Base-by-base conservation (phyloP, 2,113 vertebrate species). In the Desmodus rotundus region DNA sequence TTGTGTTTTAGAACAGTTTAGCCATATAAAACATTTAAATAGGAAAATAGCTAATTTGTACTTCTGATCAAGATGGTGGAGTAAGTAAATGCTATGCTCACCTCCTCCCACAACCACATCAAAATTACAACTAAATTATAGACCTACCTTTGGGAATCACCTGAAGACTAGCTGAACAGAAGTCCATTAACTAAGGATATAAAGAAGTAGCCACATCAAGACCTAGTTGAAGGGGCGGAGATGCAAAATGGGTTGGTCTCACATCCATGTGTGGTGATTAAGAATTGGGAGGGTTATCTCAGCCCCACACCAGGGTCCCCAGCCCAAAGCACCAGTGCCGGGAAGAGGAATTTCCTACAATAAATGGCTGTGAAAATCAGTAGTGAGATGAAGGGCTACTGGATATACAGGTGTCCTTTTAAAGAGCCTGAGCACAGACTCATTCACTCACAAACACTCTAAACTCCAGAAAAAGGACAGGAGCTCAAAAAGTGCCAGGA, bases 1-100 rank as follows among this genome's bases (percentile, higher is more conserved):
- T 93, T 94, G 43, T 24, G 93, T 93, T 74, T n/a, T 85, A 31
- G 54, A 87, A 74, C 14, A 94, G 20, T 58, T 92, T 54, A 87
- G n/a, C 67, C 31, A 89, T 17, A 47, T 87, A 83, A 89, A 86
- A 54, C 36, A 91, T 77, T 85, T 94, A 81, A 87, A n/a, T 82
- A 52, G 94, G 38, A 63, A 82, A 83, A 93, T 9, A 65, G 52
- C n/a, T 91, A 83, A 89, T 81, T 68, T 50, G 33, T 41, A 26
- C 70, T 28, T 73, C 12, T 8, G 26, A 26, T 73, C 24, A 73
- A 45, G 24, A 72, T 72, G 70, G 70, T 11, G 11, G 70, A 73
- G 70, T 43, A 26, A 24, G 41, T 73, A 43, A 73, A 43, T 26
- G 5, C 68, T 72, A 26, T 31, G 41, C 41, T 73, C 6, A 5